phyloP scores from a whole-genome alignment of 1,140 invertebrate species.

The roundworm (Caenorhabditis elegans) region DNA sequence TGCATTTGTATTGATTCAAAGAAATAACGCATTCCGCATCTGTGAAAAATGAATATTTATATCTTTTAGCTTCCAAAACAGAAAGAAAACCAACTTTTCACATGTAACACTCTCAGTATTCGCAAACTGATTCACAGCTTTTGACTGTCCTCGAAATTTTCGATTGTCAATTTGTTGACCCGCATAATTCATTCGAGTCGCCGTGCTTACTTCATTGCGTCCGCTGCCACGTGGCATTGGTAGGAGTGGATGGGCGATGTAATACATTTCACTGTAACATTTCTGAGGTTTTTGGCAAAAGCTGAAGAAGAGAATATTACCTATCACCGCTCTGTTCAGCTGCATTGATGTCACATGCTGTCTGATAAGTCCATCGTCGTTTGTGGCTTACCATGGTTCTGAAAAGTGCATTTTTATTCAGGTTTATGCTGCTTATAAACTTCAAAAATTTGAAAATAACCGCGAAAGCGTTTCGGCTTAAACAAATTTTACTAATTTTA shows the following conservation, averaged over 20 bases:
- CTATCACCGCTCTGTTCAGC: neutral
- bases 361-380: neutral
- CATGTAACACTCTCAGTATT: neutral
- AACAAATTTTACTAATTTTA: no score
- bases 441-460: no score
- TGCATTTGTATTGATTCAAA: neutral
- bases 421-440: no score
- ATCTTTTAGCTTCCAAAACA: no score
- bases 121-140: neutral
- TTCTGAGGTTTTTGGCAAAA: no score
- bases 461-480: no score
- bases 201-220: neutral
- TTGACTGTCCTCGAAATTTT: neutral
- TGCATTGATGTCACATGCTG: neutral
- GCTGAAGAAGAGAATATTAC: neutral
- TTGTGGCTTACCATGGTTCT: neutral
- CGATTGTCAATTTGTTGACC: neutral
- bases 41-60: no score
- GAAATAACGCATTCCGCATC: neutral
- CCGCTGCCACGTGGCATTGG: neutral
- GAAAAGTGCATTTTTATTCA: neutral
- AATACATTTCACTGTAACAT: neutral
- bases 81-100: neutral
- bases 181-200: neutral
- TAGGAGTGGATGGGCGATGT: neutral